Evolutionary conservation across 2,113 vertebrate genomes (phyloP), one percentile per base, ranked within the genome.

Genomic region (Gavia stellata): DNA sequence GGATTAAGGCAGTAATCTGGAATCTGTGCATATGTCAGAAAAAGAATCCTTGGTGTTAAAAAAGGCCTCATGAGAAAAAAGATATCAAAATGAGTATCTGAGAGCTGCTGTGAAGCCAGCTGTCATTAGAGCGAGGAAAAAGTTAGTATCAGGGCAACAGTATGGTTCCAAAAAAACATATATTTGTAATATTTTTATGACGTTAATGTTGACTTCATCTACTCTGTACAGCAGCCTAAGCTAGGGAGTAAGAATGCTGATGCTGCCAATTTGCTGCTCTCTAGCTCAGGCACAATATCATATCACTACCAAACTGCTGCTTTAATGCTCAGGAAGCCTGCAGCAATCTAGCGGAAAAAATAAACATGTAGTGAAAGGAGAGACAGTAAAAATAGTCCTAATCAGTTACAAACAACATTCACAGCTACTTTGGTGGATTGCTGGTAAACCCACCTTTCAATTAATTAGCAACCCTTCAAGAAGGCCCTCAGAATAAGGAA

Each of bases 81-180:
- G 61, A 6, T 38, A 49, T 28, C 73, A 36, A 50, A 85, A 31
- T n/a, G 38, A 50, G 50, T n/a, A 42, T 28, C 18, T 75, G 77
- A 65, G 59, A 7, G 67, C 56, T 84, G 67, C 77, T 21, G 29
- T 31, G 53, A 55, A 83, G 45, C 21, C 44, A 62, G 55, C 40
- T 65, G 50, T 21, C 78, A 65, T 26, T 36, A 66, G 52, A 42
- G 29, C 0, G 1, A 34, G 49, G 24, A 14, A 12, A 59, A 45
- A 28, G 52, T 18, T 47, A 62, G 3, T 20, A 25, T 50, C 31
- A 45, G 47, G 34, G 52, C 28, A 49, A 38, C 0, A 0, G 12
- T 3, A 21, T 10, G n/a, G 71, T 18, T 72, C 53, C 66, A 52
- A 8, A 5, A 5, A 83, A 67, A 72, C 0, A 28, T 49, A 18